Evolutionary conservation across 1,140 invertebrate genomes (phyloP).

Genomic region (Meloidogyne exigua): DNA sequence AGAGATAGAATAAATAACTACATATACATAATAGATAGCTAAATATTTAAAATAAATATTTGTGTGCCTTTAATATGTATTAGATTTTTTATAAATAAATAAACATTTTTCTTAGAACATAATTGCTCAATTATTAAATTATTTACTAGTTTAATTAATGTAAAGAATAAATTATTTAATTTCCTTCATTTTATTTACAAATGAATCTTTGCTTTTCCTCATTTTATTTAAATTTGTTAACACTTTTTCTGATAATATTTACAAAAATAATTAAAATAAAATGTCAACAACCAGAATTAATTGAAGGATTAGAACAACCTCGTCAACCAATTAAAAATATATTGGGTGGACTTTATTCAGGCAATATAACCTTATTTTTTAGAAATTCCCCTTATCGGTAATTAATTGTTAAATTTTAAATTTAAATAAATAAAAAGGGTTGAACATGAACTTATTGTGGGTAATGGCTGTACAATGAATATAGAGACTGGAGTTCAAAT

Average conservation of each 20-base stretch:
- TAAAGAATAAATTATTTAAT: no score
- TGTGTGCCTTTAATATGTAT: no score
- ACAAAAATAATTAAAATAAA: neutral
- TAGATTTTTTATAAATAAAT: no score
- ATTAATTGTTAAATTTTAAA: neutral
- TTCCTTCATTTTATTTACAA: no score
- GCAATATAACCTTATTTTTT: constrained; percentile 61
- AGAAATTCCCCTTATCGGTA: constrained; percentile 53
- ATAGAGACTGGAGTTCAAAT: constrained; percentile 63
- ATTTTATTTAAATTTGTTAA: neutral
- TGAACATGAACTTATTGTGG: constrained; percentile 47
- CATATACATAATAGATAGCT: no score
- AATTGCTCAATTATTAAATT: no score
- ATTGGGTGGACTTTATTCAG: constrained; percentile 55
- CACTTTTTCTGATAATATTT: neutral
- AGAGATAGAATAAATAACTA: no score
- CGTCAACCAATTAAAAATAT: constrained; percentile 56
- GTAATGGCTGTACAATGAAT: constrained; percentile 43
- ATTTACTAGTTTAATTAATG: no score
- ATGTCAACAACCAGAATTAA: constrained; percentile 27
- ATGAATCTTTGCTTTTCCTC: neutral
- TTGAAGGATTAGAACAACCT: constrained; percentile 46
- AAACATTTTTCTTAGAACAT: no score
- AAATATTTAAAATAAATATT: no score
- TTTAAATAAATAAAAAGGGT: constrained; percentile 41